phyloP scores from a whole-genome alignment of 2,113 vertebrate genomes.

The Oostethus manadensis region DNA sequence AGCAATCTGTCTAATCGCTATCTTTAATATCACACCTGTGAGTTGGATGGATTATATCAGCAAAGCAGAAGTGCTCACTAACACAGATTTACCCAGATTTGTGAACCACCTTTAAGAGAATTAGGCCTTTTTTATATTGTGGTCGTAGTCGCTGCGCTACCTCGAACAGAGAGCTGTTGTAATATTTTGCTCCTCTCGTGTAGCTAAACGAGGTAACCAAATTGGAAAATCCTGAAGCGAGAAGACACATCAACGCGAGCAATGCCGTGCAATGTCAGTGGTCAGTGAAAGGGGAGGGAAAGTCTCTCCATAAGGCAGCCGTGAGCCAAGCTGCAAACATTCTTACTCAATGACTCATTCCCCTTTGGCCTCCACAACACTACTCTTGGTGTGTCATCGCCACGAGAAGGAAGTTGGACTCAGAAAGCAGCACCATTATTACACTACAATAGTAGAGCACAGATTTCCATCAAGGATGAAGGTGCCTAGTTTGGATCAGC shows the following conservation, averaged over 20 bases:
- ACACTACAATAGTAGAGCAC: neutral
- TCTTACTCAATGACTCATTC: slow-evolving; percentile 55
- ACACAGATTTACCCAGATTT: no score
- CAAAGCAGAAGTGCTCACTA: no score
- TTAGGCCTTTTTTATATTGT: no score
- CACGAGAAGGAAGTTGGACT: neutral
- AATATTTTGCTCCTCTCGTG: neutral
- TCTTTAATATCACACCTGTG: no score
- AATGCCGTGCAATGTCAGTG: slow-evolving; percentile 20
- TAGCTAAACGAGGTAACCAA: neutral
- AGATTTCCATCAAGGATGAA: neutral
- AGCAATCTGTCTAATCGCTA: no score
- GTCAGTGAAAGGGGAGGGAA: slow-evolving; percentile 22
- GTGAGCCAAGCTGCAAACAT: slow-evolving; percentile 39
- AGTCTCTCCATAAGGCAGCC: slow-evolving; percentile 12
- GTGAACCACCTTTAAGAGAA: no score
- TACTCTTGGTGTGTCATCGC: slow-evolving; percentile 12
- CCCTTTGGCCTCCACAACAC: slow-evolving; percentile 27
- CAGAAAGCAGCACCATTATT: neutral
- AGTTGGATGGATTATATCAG: no score
- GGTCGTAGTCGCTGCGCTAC: neutral
- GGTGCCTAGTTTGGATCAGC: no score
- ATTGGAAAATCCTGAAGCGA: no score
- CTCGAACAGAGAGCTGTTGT: neutral
- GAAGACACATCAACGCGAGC: slow-evolving; percentile 9